phyloP scores from a whole-genome alignment of 2,888 invertebrate genomes.

The Agrotis puta region DNA sequence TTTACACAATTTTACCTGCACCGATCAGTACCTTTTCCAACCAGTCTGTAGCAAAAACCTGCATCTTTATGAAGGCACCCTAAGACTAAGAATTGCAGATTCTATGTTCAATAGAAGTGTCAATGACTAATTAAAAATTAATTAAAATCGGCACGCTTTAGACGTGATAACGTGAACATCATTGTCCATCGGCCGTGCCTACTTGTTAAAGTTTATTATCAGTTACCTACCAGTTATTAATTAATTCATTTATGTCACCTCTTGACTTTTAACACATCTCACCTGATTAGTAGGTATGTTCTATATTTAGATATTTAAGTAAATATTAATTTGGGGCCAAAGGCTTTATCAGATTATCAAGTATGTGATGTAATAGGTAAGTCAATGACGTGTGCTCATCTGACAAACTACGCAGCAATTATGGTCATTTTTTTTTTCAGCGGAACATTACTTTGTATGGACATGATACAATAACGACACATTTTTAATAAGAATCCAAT shows the following conservation, averaged over 20 bases:
- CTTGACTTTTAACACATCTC: conserved; percentile 4
- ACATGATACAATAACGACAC: conserved; percentile 58
- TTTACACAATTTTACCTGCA: no score
- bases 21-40: no score
- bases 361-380: conserved; percentile 39
- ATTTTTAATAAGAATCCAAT: conserved; percentile 60
- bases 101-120: neutral
- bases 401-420: conserved; percentile 15
- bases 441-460: neutral
- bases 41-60: no score
- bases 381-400: conserved; percentile 2
- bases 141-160: conserved; percentile 46
- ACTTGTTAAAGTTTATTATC: conserved; percentile 4
- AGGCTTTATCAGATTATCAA: neutral
- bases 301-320: conserved; percentile 7
- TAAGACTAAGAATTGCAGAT: neutral
- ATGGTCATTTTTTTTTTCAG: conserved; percentile 22
- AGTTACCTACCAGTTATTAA: conserved; percentile 3
- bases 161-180: conserved; percentile 24
- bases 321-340: conserved; percentile 9
- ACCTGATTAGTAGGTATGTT: neutral
- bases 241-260: conserved; percentile 2
- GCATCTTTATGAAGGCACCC: no score
- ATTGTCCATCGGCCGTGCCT: conserved; percentile 19
- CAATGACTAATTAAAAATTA: conserved; percentile 3